Evolutionary conservation across 2,888 invertebrate species (phyloP), one percentile per base, ranked within the genome.

Genomic region (Schizaphis graminum): DNA sequence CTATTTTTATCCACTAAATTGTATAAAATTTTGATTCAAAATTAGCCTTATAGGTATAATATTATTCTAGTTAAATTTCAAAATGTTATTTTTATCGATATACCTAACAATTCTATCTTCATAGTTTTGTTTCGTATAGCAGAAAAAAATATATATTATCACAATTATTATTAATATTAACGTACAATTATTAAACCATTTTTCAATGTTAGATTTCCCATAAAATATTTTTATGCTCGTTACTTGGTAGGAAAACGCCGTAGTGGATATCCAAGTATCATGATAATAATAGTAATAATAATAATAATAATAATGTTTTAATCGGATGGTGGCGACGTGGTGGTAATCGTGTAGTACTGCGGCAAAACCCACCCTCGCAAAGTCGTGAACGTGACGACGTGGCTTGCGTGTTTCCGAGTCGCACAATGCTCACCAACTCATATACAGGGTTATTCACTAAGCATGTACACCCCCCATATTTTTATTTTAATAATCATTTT

Each of bases 281-380:
- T 35, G n/a, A 61, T 67, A 21, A 61, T 61, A 61, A 87, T 87
- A 87, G n/a, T n/a, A 53, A 67, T 35, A 61, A 87, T 87, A 87
- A 61, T 67, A 21, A 61, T 61, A 61, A 87, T 87, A 87, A 49
- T n/a, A 53, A 67, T 35, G n/a, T 90, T 90, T 67, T 67, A 90
- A 67, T 77, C 67, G 67, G 90, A 47, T 47, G 35, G 8, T 21
- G 77, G 41, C 28, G 89, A 28, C 5, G 41, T 44, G 87, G 26
- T n/a, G n/a, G 41, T 57, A 89, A 89, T 89, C 57, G 89, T 41
- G 90, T 67, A 67, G 49, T 67, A 67, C 67, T 90, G 90, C 90
- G 90, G 67, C 90, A 77, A 90, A 90, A 67, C 67, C 47, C 90
- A 35, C 61, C 88, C n/a, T 3, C 35, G 35, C 1, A 24, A 24